Evolutionary conservation across 2,113 vertebrate species (phyloP).

Genomic region (Columbina picui): DNA sequence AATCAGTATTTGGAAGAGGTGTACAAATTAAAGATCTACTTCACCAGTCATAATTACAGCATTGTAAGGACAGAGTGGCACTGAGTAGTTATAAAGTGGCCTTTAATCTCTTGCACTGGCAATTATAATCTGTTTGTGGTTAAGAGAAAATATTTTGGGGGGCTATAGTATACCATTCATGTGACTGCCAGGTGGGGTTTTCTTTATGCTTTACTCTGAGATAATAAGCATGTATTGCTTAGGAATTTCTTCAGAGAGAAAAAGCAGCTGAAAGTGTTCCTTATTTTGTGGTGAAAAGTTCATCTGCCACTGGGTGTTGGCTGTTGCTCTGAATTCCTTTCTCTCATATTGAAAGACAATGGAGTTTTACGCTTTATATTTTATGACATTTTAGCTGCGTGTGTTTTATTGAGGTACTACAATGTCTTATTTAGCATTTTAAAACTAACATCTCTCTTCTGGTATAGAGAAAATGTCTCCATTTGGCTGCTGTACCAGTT

Average conservation of each 20-base stretch:
- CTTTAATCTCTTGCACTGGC: slow-evolving; percentile 48
- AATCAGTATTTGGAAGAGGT: slow-evolving; percentile 62
- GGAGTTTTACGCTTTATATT: neutral
- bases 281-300: neutral
- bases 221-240: neutral
- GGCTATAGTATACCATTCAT: neutral
- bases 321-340: neutral
- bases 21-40: slow-evolving; percentile 71
- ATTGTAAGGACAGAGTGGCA: neutral
- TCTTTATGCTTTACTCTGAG: neutral
- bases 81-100: slow-evolving; percentile 31
- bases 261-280: neutral
- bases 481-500: neutral
- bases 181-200: neutral
- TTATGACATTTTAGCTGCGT: neutral
- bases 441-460: neutral
- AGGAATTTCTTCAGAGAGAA: neutral
- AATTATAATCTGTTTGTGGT: slow-evolving; percentile 45
- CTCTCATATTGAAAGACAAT: neutral
- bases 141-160: slow-evolving; percentile 20
- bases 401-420: neutral
- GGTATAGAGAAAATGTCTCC: neutral
- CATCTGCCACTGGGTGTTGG: neutral
- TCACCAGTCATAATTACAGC: slow-evolving; percentile 66
- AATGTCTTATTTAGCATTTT: neutral